Evolutionary conservation across 1,140 invertebrate genomes (phyloP).

Genomic region (Acromyrmex echinatior): DNA sequence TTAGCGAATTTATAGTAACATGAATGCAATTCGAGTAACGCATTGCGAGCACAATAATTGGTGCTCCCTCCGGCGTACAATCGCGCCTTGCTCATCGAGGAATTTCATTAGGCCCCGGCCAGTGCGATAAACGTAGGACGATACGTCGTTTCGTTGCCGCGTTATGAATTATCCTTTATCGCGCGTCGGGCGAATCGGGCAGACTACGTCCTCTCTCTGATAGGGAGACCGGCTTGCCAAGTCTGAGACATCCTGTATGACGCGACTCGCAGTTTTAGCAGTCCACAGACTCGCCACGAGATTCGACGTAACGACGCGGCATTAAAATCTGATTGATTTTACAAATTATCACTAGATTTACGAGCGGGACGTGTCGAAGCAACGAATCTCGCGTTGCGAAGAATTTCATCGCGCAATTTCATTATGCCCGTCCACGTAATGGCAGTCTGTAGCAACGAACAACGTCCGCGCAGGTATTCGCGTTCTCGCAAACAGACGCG

Average conservation of each 20-base stretch:
- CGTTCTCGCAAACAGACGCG: not conserved
- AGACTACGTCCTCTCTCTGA: not conserved
- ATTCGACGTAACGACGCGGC: not conserved
- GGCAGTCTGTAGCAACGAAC: not conserved
- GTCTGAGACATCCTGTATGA: not conserved
- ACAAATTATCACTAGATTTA: conserved; percentile 8
- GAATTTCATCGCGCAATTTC: conserved; percentile 25
- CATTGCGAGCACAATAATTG: conserved; percentile 58
- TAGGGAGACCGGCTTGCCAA: conserved; percentile 4
- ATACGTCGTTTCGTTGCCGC: not conserved
- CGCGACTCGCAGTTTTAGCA: not conserved
- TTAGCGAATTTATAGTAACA: conserved; percentile 13
- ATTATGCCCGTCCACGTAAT: not conserved
- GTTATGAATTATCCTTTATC: conserved; percentile 32
- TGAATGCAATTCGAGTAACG: conserved; percentile 36
- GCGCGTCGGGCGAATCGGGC: conserved; percentile 2
- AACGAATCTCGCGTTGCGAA: not conserved
- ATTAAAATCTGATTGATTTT: not conserved
- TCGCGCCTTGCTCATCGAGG: not conserved
- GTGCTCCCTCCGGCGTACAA: not conserved
- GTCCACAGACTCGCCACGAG: not conserved
- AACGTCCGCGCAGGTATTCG: not conserved
- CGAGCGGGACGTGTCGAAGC: not conserved
- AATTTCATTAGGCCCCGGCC: conserved; percentile 37
- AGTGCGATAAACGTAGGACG: conserved; percentile 15